A percentile compares a stretch with the other conserved stretches of the same genome.
phyloP scores from a whole-genome alignment of 2,797 vertebrate genomes.

The Argyrosomus regius region DNA sequence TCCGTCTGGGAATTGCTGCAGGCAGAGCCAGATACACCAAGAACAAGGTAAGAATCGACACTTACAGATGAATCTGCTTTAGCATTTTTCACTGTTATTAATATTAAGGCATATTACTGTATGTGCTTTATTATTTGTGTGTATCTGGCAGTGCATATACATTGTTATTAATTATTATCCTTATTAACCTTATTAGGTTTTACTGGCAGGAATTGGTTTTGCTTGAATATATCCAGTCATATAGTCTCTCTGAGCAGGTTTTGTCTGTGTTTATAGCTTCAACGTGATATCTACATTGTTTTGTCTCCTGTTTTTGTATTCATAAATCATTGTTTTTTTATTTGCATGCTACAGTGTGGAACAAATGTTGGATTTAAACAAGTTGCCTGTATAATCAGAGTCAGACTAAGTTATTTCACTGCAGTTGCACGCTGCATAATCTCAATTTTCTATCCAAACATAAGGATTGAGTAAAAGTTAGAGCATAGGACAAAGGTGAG shows the following conservation, averaged over 20 bases:
- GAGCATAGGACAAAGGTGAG: background rate
- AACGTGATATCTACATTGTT: background rate
- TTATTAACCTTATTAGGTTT: too few relatives aligned
- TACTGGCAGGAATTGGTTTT: too few relatives aligned
- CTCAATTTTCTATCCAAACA: background rate
- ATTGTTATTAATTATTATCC: too few relatives aligned
- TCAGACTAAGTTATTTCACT: too few relatives aligned
- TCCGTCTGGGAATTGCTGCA: conserved; percentile 94
- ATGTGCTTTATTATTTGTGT: background rate
- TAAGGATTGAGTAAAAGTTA: too few relatives aligned
- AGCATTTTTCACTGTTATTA: background rate
- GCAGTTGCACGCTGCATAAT: background rate
- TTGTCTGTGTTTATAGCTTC: too few relatives aligned
- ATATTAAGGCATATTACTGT: background rate
- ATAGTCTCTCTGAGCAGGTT: too few relatives aligned
- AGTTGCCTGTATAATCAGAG: background rate
- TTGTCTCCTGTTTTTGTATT: background rate
- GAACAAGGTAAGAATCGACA: conserved; percentile 86
- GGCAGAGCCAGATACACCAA: conserved; percentile 96
- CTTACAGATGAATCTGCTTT: background rate
- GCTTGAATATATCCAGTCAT: background rate
- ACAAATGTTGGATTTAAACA: background rate
- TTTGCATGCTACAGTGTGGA: background rate
- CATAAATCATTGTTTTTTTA: background rate
- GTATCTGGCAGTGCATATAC: background rate